Conservation (phyloP, 2,113 vertebrate species). For the Aleadryas rufinucha region DNA sequence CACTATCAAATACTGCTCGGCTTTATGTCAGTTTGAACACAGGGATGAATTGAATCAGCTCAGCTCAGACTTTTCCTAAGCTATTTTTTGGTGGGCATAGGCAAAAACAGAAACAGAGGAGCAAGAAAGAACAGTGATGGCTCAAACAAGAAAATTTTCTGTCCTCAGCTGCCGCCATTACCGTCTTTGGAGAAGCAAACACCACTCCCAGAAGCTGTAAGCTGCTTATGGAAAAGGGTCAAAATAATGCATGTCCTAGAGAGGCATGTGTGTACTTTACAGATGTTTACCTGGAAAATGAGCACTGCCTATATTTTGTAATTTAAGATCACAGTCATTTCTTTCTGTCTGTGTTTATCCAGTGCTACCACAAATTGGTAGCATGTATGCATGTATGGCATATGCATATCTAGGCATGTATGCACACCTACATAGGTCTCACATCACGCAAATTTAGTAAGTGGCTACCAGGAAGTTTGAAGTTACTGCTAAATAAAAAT, state of each 20-base stretch:
- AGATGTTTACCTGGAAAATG: not conserved
- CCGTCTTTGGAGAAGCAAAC: not conserved
- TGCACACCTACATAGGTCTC: not conserved
- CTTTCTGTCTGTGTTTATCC: not conserved
- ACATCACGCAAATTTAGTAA: not conserved
- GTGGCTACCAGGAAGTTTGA: not conserved
- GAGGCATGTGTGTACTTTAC: not conserved
- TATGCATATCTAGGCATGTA: accelerated
- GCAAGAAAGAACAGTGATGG: not conserved
- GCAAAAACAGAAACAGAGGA: not conserved
- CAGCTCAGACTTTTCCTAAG: not conserved
- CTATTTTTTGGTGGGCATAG: not conserved
- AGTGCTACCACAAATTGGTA: accelerated
- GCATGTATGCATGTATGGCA: too few relatives aligned
- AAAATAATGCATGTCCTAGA: not conserved
- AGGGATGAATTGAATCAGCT: not conserved
- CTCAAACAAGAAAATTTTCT: not conserved
- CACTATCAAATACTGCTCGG: not conserved
- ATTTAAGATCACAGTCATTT: not conserved
- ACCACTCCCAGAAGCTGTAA: not conserved
- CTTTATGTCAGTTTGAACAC: not conserved
- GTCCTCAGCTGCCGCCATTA: not conserved
- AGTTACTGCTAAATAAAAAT: not conserved
- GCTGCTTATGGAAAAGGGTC: not conserved
- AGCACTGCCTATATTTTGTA: not conserved